Base-by-base conservation (phyloP, 2,888 invertebrate species). In the Didymodactylos carnosus region DNA sequence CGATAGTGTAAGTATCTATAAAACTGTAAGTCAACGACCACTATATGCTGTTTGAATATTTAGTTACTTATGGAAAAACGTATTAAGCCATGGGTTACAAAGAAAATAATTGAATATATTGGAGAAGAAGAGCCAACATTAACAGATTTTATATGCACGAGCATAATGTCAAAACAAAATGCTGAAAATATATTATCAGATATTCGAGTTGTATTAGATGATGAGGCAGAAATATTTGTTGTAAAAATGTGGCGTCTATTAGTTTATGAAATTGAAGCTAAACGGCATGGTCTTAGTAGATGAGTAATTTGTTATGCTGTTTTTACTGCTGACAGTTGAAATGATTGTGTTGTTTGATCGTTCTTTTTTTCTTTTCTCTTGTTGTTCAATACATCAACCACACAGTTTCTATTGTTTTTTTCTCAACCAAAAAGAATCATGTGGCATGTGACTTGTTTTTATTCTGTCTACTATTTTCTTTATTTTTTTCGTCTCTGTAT, bases 191-290 rank as follows among this genome's bases (percentile, higher is more conserved):
- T 99, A 81, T 88, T 98, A 75, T 92, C 94, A 83, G 98, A 99
- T 87, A 94, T 99, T 80, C 92, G 94, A 86, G 94, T 97, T 95
- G 97, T 98, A 78, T 87, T 99, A 80, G 98, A 99, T 84, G 97
- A 99, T 83, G 98, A 99, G 85, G 98, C 98, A 6, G 97, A 98
- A 86, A 94, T 95, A 78, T 99, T 99, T 86, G 95, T 98, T 79
- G 94, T 98, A 77, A 99, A 99, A 88, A 94, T 99, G 94, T 99
- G 98, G 98, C 88, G 98, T 79, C 87, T 99, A 81, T 87, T 99
- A 77, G 97, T 99, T 80, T 99, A 97, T 86, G 98, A 99, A 88
- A 92, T 95, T 79, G 97, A 98, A 87, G 94, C 95, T 75, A 95
- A 95, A 70, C 69, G 75, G 16, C 39, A 39, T 35, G 74, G 74